Conservation (phyloP, 2,113 vertebrate species). For the Agapornis roseicollis region DNA sequence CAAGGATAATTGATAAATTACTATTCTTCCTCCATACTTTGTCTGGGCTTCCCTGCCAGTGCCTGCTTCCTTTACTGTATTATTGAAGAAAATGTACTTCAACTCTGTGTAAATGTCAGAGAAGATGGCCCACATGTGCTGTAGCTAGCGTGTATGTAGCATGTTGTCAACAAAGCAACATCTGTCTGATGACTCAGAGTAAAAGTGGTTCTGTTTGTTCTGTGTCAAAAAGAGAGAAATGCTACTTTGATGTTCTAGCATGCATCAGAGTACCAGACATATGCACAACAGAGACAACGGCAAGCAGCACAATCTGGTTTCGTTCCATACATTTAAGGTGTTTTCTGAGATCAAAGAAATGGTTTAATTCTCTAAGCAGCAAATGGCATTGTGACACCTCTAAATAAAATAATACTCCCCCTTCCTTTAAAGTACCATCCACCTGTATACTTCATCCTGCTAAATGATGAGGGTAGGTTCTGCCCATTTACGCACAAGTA, state of each 20-base stretch:
- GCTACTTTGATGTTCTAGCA: conserved; percentile 16
- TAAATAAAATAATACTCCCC: not conserved
- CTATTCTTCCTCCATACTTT: not conserved
- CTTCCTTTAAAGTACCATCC: not conserved
- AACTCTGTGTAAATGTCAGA: not conserved
- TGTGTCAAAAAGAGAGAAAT: not conserved
- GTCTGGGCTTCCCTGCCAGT: not conserved
- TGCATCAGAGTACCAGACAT: conserved; percentile 5
- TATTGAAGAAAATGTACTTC: not conserved
- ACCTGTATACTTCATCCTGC: not conserved
- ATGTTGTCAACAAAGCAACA: conserved; percentile 48
- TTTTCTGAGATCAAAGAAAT: not conserved
- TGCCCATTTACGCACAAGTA: not conserved
- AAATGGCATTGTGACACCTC: not conserved
- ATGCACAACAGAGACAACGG: not conserved
- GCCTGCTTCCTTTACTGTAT: not conserved
- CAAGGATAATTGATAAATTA: not conserved
- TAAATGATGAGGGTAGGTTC: not conserved
- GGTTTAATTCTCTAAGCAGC: not conserved
- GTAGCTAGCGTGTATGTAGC: not conserved
- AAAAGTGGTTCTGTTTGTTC: conserved; percentile 45
- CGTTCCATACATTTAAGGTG: not conserved
- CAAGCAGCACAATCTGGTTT: not conserved
- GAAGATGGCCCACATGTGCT: not conserved
- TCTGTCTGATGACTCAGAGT: conserved; percentile 39